Base-by-base conservation (phyloP, 2,888 invertebrate genomes). In the Acronicta alni region DNA sequence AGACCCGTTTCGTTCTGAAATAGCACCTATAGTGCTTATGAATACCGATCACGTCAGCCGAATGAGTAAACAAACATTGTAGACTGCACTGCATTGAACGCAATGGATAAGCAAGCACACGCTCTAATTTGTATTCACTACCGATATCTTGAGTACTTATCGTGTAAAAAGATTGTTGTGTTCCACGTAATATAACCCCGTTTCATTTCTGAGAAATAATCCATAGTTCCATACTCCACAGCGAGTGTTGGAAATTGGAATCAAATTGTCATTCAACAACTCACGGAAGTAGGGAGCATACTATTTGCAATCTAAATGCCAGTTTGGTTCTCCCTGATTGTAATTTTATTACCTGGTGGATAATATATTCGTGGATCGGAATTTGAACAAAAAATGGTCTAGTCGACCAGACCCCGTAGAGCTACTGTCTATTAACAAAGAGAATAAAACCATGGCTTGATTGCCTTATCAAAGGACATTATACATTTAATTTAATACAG, bases 21-120 rank as follows among this genome's bases (percentile, higher is more conserved):
- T 68, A 73, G 63, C 61, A 53, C 38, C 7, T 44, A n/a, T 16
- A 45, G 41, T 60, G 62, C 56, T 69, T 60, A 77, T 47, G 47
- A 75, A 68, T 79, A 69, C 70, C 55, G 64, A 62, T 65, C 72
- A 72, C 72, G 67, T 75, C 59, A 70, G 43, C 44, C 47, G 9
- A 59, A 70, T 59, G 51, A 59, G 72, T 69, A 72, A 71, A 76
- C 70, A 75, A 73, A 71, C 57, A 65, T 48, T 62, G 53, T 59
- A 64, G 54, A 68, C 55, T 45, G 57, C 66, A 70, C 52, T 59
- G 61, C 67, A 68, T 57, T 59, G 44, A 59, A 70, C 72, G 68
- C 66, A 71, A 63, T 71, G 48, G 48, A n/a, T 65, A 46, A 62
- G 57, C 59, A 52, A 64, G 57, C 59, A 53, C 54, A 60, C 61